A percentile compares a stretch with the other conserved stretches of the same genome.
Conservation (phyloP, 2,113 vertebrate species). For the Hippocampus zosterae region DNA sequence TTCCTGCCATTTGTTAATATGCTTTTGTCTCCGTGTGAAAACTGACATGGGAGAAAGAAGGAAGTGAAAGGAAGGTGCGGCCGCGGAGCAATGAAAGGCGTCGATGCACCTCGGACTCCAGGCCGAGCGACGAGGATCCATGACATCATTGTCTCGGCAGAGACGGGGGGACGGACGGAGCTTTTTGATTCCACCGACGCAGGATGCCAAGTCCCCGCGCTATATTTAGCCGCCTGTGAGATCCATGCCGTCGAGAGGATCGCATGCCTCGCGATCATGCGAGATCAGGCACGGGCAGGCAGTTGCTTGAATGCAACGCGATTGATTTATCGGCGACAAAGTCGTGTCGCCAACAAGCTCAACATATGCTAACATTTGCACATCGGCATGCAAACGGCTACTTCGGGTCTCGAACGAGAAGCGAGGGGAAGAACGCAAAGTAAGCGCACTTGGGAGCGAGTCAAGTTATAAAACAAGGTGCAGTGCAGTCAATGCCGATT, state of each 20-base stretch:
- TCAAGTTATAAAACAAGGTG: too few species aligned
- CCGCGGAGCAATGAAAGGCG: slow-evolving; percentile 23
- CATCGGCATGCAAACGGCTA: neutral
- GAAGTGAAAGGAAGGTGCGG: slow-evolving; percentile 36
- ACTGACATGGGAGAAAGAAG: slow-evolving; percentile 25
- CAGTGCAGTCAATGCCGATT: too few species aligned
- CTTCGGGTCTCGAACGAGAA: slow-evolving; percentile 4
- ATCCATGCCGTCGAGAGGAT: slow-evolving; percentile 13
- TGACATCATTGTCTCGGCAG: slow-evolving; percentile 39
- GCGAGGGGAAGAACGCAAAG: slow-evolving; percentile 14
- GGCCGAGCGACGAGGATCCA: slow-evolving; percentile 20
- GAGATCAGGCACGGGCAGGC: neutral
- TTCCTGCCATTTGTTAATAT: slow-evolving; percentile 36
- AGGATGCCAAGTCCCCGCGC: slow-evolving; percentile 28
- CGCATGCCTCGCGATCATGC: slow-evolving; percentile 21
- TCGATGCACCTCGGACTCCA: slow-evolving; percentile 23
- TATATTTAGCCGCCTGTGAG: slow-evolving; percentile 41
- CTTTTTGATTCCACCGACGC: slow-evolving; percentile 12
- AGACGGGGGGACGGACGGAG: neutral
- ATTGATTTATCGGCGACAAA: neutral
- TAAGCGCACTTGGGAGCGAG: slow-evolving; percentile 6
- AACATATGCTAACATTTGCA: neutral
- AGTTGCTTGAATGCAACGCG: slow-evolving; percentile 19
- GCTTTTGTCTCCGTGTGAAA: slow-evolving; percentile 23
- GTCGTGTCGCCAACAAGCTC: too few species aligned